Evolutionary conservation across 2,888 invertebrate species (phyloP).

Genomic region (Synanthedon andrenaeformis): DNA sequence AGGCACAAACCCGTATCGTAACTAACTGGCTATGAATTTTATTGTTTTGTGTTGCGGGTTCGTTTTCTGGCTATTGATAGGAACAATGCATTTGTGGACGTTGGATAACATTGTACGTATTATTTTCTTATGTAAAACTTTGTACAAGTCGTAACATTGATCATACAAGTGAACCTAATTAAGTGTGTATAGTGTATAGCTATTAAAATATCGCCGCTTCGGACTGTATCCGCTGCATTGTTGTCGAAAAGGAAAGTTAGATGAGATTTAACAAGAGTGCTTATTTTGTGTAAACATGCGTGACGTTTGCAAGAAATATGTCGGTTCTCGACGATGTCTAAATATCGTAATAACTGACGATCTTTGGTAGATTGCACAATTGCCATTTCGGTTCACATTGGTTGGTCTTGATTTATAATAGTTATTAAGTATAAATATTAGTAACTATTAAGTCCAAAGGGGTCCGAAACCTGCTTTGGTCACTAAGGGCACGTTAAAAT

Average conservation of each 20-base stretch:
- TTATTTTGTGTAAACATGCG: neutral
- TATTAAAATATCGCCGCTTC: neutral
- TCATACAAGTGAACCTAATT: neutral
- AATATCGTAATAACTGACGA: no score
- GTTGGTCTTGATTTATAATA: no score
- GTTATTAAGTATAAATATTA: no score
- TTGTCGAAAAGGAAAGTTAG: neutral
- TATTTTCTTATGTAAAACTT: neutral
- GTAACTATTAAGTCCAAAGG: no score
- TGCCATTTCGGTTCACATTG: no score
- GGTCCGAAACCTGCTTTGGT: no score
- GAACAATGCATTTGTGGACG: constrained; percentile 1
- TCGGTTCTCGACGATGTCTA: no score
- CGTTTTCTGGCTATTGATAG: constrained; percentile 4
- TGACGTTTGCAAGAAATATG: neutral
- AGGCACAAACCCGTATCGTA: no score
- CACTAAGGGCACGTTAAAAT: no score
- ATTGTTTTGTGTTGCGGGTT: neutral
- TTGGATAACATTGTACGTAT: neutral
- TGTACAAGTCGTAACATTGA: neutral
- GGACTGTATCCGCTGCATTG: neutral
- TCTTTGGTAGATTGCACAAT: no score
- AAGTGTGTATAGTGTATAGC: neutral
- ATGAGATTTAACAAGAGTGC: neutral
- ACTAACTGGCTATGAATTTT: no score